Conservation (phyloP, 2,888 invertebrate genomes). For the Mythimna vitellina region DNA sequence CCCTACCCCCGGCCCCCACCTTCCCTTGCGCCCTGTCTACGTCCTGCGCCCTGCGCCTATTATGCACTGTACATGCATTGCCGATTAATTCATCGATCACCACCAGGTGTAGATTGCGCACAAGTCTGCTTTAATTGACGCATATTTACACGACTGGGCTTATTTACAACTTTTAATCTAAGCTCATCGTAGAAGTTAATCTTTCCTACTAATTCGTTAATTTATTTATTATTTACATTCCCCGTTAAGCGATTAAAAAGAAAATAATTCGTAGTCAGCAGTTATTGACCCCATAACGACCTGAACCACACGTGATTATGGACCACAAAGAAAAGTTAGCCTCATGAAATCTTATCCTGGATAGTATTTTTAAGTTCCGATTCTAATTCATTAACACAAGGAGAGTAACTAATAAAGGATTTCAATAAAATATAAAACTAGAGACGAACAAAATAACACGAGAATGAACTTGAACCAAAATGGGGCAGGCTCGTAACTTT, state of each 20-base stretch:
- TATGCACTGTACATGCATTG: conserved; percentile 75
- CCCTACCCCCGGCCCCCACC: conserved; percentile 69
- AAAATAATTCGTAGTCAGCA: conserved; percentile 79
- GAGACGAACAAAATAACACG: conserved; percentile 76
- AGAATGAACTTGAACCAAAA: conserved; percentile 84
- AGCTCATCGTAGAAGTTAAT: background rate
- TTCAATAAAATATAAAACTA: conserved; percentile 42
- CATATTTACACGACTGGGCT: conserved; percentile 31
- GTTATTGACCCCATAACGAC: conserved; percentile 89
- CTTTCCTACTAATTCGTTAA: background rate
- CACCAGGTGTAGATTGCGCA: conserved; percentile 56
- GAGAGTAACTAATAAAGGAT: conserved; percentile 12
- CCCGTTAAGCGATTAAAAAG: conserved; percentile 29
- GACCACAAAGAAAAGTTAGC: conserved; percentile 77
- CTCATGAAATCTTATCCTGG: conserved; percentile 42
- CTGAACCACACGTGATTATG: conserved; percentile 88
- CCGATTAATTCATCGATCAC: conserved; percentile 54
- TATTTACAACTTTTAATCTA: conserved; percentile 15
- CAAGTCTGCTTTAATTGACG: conserved; percentile 29
- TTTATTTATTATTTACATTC: conserved; percentile 34
- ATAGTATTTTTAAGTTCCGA: conserved; percentile 21
- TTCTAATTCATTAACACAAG: conserved; percentile 3
- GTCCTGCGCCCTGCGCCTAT: conserved; percentile 77
- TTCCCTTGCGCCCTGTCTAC: conserved; percentile 70
- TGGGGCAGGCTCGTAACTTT: conserved; percentile 78